A percentile compares a stretch with the other conserved stretches of the same genome.
Evolutionary conservation across 2,797 vertebrate genomes (phyloP).

Genomic region (Antennarius maculatus): DNA sequence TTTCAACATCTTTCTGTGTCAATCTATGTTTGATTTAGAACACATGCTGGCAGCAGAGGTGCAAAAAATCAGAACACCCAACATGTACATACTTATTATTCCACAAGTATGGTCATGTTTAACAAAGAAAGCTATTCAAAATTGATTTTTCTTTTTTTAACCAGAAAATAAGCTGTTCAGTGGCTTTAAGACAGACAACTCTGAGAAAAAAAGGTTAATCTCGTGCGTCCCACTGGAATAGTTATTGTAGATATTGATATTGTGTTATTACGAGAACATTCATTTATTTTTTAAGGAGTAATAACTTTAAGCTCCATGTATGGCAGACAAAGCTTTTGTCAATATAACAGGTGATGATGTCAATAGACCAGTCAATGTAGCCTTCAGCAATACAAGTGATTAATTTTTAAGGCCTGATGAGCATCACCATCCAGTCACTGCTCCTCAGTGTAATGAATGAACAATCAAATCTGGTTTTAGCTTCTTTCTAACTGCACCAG

Average conservation of each 20-base stretch:
- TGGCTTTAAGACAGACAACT: neutral
- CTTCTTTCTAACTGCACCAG: neutral
- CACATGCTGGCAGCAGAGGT: neutral
- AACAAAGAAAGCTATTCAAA: neutral
- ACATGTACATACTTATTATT: neutral
- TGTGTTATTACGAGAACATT: slow-evolving; percentile 1
- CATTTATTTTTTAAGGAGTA: neutral
- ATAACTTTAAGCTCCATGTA: neutral
- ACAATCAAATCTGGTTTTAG: slow-evolving; percentile 15
- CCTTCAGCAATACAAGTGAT: neutral
- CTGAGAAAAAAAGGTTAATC: slow-evolving; percentile 15
- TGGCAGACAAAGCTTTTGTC: neutral
- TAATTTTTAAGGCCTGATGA: slow-evolving; percentile 1
- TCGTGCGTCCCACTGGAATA: neutral
- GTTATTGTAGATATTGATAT: slow-evolving; percentile 10
- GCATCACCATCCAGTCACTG: slow-evolving; percentile 14
- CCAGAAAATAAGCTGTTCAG: neutral
- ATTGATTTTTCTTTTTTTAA: neutral
- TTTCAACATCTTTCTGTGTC: neutral
- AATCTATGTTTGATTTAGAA: neutral
- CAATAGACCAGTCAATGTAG: neutral
- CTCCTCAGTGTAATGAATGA: slow-evolving; percentile 8
- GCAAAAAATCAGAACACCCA: slow-evolving; percentile 6
- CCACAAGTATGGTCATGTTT: slow-evolving; percentile 11
- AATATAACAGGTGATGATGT: slow-evolving; percentile 10